Evolutionary conservation across 2,888 invertebrate genomes (phyloP).

Genomic region (Ariolimax columbianus): DNA sequence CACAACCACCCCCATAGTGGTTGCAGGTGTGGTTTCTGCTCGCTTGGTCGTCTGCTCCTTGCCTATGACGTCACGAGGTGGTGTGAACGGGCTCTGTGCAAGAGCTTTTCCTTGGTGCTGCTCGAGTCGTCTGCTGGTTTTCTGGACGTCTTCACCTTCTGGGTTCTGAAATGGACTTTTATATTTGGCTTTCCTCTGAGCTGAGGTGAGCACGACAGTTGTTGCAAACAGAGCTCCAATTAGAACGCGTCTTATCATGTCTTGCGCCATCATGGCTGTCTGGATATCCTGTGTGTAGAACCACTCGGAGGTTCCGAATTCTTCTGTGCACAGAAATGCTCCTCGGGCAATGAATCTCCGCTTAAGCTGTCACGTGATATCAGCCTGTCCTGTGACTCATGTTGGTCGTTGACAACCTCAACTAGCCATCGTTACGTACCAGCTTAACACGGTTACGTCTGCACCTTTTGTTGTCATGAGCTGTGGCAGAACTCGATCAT

Average conservation of each 20-base stretch:
- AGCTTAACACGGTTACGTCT: too few relatives aligned
- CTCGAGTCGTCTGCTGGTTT: neutral
- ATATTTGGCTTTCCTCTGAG: neutral
- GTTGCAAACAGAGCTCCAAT: neutral
- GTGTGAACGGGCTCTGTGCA: conserved; percentile 21
- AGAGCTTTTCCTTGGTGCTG: neutral
- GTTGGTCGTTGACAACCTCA: neutral
- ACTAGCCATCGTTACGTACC: neutral
- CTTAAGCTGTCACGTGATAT: neutral
- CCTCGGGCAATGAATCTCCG: neutral
- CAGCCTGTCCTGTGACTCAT: neutral
- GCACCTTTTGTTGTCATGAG: too few relatives aligned
- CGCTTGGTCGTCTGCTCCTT: neutral
- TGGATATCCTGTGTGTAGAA: neutral
- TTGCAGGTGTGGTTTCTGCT: neutral
- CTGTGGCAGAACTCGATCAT: neutral
- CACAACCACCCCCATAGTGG: neutral
- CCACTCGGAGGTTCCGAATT: neutral
- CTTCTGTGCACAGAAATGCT: neutral
- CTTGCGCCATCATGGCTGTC: neutral
- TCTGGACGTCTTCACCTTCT: neutral
- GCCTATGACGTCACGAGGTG: neutral
- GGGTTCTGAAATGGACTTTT: neutral
- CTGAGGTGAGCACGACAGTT: neutral
- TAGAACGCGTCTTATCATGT: neutral